phyloP scores from a whole-genome alignment of 2,888 invertebrate species.

The Andrena hattorfiana region DNA sequence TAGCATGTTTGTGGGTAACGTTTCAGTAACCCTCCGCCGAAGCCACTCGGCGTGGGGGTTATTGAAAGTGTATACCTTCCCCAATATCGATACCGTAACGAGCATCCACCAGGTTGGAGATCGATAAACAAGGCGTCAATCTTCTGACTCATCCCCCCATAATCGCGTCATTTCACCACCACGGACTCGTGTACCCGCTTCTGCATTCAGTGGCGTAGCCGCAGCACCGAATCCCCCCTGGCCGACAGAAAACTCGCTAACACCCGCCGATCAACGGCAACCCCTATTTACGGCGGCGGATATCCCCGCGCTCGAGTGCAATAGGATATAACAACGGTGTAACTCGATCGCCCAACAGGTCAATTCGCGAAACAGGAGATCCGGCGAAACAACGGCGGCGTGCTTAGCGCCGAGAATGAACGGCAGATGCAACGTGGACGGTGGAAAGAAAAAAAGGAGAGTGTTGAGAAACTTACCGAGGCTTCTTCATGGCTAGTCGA shows the following conservation, averaged over 20 bases:
- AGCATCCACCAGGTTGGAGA: conserved; percentile 56
- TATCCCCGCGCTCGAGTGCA: neutral
- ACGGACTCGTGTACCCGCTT: conserved; percentile 40
- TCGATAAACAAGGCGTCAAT: conserved; percentile 76
- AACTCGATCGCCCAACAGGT: neutral
- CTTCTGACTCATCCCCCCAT: conserved; percentile 73
- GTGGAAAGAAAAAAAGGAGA: neutral
- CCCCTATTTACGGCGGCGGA: conserved; percentile 32
- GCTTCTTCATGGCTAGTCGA: conserved; percentile 80
- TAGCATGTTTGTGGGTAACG: too few relatives aligned
- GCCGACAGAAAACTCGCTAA: conserved; percentile 33
- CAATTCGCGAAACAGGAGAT: neutral
- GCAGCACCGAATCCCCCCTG: conserved; percentile 46
- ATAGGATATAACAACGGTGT: neutral
- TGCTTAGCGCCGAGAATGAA: too few relatives aligned
- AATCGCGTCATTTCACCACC: conserved; percentile 67
- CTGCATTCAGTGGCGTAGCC: conserved; percentile 59
- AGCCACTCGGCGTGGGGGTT: neutral
- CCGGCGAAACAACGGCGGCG: too few relatives aligned
- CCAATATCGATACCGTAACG: conserved; percentile 48
- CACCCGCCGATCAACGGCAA: conserved; percentile 11
- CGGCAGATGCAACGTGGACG: neutral
- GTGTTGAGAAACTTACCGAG: conserved; percentile 76
- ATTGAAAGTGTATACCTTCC: neutral
- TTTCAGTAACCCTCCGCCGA: neutral